Percentiles rank a stretch among this genome's conserved stretches.
Conservation (phyloP, 2,888 invertebrate species). For the Caenorhabditis zanzibari region DNA sequence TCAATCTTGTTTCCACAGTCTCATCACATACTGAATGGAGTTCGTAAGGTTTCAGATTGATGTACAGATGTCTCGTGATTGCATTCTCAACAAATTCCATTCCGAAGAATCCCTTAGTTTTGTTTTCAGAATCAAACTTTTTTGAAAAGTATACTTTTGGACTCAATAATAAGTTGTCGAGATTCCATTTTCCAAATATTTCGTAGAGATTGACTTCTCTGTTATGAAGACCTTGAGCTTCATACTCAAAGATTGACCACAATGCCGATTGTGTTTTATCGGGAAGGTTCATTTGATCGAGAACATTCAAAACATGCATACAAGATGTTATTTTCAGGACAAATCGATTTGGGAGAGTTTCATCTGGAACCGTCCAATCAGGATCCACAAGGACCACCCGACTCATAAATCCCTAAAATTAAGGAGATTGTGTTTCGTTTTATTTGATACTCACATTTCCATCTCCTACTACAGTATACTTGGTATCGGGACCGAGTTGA, state of each 20-base stretch:
- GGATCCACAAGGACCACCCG: conserved; percentile 60
- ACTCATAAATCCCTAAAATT: conserved; percentile 63
- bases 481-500: conserved; percentile 43
- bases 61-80: conserved; percentile 51
- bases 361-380: conserved; percentile 49
- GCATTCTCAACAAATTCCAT: conserved; percentile 59
- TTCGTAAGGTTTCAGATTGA: conserved; percentile 43
- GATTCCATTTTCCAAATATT: conserved; percentile 47
- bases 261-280: conserved; percentile 39
- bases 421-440: too few relatives aligned
- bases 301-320: conserved; percentile 37
- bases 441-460: conserved; percentile 58
- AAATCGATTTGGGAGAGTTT: conserved; percentile 46
- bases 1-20: neutral
- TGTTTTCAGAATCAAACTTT: conserved; percentile 45
- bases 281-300: conserved; percentile 54
- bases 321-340: conserved; percentile 59
- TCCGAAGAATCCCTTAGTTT: conserved; percentile 57
- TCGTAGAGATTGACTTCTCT: conserved; percentile 61
- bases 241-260: conserved; percentile 45
- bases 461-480: conserved; percentile 64
- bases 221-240: conserved; percentile 56
- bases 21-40: conserved; percentile 18
- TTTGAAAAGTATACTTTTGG: conserved; percentile 59
- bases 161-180: conserved; percentile 29